Evolutionary conservation across 2,888 invertebrate species (phyloP).

Genomic region (Psylliodes chrysocephalus): DNA sequence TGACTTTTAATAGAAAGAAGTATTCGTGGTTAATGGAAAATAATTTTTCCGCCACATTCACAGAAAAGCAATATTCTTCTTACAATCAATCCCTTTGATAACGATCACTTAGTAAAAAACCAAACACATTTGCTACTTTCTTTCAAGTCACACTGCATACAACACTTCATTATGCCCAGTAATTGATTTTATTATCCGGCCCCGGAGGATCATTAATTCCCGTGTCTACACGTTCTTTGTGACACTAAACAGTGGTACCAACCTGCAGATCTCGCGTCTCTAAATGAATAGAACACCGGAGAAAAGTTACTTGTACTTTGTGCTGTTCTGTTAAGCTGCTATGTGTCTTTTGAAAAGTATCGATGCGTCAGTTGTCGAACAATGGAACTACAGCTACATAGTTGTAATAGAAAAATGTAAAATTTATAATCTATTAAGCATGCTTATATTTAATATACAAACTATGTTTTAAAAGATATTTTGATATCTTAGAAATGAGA

Average conservation of each 20-base stretch:
- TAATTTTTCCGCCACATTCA: no score
- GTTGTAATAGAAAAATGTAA: no score
- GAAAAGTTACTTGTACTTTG: not conserved
- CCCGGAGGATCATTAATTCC: not conserved
- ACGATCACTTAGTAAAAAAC: no score
- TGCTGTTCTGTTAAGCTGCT: not conserved
- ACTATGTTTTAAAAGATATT: no score
- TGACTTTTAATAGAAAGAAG: no score
- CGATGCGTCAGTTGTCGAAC: no score
- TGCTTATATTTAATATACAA: no score
- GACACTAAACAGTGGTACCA: conserved; percentile 9
- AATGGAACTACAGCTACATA: no score
- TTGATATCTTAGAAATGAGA: no score
- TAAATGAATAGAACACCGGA: not conserved
- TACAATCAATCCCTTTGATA: not conserved
- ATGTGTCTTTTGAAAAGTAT: not conserved
- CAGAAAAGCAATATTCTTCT: no score
- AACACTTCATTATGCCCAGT: conserved; percentile 1
- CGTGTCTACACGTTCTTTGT: not conserved
- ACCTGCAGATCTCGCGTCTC: not conserved
- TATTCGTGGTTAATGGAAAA: no score
- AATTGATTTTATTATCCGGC: conserved; percentile 7
- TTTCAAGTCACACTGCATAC: not conserved
- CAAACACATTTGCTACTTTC: not conserved
- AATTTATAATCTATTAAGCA: no score